Percentiles rank a stretch among this genome's conserved stretches.
Conservation (phyloP, 2,113 vertebrate species). For the Elanus axillaris region DNA sequence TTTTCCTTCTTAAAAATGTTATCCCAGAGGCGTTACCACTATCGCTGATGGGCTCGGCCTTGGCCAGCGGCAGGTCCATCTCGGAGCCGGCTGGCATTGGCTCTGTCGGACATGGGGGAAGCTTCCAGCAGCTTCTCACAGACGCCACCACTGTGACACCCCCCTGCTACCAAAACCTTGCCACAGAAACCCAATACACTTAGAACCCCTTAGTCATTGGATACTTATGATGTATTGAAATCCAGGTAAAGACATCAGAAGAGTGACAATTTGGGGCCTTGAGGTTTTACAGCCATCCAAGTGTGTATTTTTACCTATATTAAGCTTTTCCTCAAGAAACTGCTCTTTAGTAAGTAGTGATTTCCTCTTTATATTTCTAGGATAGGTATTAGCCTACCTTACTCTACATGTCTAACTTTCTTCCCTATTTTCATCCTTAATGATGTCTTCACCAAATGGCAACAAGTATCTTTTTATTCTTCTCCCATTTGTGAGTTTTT, state of each 20-base stretch:
- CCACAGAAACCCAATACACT: too few relatives aligned
- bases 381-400: background rate
- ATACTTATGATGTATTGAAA: background rate
- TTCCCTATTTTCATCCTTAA: background rate
- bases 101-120: too few relatives aligned
- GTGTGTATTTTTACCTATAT: background rate
- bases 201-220: background rate
- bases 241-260: background rate
- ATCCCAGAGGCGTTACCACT: too few relatives aligned
- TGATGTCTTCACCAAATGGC: background rate
- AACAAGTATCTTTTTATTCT: background rate
- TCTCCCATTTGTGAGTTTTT: background rate
- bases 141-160: too few relatives aligned
- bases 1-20: too few relatives aligned
- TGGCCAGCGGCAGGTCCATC: too few relatives aligned
- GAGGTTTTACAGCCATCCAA: background rate
- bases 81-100: too few relatives aligned
- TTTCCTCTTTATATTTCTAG: background rate
- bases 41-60: too few relatives aligned
- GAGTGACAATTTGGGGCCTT: background rate
- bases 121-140: too few relatives aligned
- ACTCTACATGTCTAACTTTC: background rate
- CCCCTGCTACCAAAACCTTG: too few relatives aligned
- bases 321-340: background rate
- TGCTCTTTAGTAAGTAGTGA: background rate